These are phyloP conservation scores for Hemiprocne comata DNA, from an alignment of 2,113 vertebrate genomes.

Conservation along the genomic window DNA sequence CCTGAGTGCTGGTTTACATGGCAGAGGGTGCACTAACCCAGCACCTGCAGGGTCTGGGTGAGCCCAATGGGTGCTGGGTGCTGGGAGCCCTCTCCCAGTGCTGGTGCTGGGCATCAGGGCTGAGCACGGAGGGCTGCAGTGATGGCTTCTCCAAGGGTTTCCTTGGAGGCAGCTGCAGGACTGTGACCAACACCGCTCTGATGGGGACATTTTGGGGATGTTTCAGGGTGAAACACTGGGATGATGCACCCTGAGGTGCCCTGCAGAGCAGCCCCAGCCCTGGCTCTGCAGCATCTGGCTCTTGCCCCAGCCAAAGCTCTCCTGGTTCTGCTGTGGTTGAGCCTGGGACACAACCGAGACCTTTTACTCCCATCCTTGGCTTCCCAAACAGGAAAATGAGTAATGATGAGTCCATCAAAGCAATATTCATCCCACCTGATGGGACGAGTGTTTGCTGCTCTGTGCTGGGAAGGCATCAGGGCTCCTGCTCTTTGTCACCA, in stretches of 20 bases:
- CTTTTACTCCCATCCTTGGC: fast-evolving
- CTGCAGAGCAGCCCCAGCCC: not conserved
- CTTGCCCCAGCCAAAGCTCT: not conserved
- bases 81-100: not conserved
- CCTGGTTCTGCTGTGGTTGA: fast-evolving
- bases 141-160: not conserved
- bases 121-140: not conserved
- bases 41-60: fast-evolving
- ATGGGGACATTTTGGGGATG: not conserved
- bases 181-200: fast-evolving
- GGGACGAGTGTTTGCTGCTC: not conserved
- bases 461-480: fast-evolving
- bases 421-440: not conserved
- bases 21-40: not conserved
- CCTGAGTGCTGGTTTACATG: not conserved
- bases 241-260: no score
- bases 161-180: not conserved
- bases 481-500: not conserved
- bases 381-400: not conserved
- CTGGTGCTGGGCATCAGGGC: fast-evolving
- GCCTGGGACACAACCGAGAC: not conserved
- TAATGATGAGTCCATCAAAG: not conserved
- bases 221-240: no score
- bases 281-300: fast-evolving
- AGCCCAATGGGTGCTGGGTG: not conserved